Conservation (phyloP, 2,113 vertebrate genomes). For the Bos javanicus region DNA sequence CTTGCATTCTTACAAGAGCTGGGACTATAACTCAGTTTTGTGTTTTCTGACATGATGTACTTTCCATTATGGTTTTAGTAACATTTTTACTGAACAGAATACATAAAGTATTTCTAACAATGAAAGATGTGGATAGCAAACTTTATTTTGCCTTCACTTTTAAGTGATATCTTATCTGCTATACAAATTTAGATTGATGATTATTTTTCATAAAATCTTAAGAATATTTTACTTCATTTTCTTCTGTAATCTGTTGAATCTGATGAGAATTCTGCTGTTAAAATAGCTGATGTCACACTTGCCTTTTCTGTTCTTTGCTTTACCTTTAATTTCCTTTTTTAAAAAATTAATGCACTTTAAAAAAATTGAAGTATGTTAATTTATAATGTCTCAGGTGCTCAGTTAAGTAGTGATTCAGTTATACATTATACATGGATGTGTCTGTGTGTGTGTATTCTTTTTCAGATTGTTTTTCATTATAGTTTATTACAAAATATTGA, state of each 20-base stretch:
- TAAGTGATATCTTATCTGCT: neutral
- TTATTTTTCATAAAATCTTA: neutral
- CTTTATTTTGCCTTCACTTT: neutral
- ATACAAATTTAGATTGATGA: neutral
- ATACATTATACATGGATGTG: neutral
- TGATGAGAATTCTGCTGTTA: neutral
- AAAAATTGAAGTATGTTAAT: neutral
- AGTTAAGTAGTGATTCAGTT: neutral
- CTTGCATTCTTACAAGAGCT: neutral
- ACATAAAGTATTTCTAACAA: neutral
- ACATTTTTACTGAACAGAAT: neutral
- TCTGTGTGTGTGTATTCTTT: neutral
- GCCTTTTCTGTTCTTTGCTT: neutral
- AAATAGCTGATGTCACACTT: neutral
- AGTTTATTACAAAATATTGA: neutral
- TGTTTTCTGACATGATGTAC: neutral
- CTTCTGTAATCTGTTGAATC: neutral
- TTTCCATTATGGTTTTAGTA: neutral
- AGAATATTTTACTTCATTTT: neutral
- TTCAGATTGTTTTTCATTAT: neutral
- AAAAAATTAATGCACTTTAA: neutral
- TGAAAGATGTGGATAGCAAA: neutral
- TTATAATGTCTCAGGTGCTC: neutral
- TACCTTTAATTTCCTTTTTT: neutral
- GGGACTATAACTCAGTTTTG: neutral